A percentile compares a stretch with the other conserved stretches of the same genome.
These are phyloP conservation scores for Phocoena sinus DNA, from an alignment of 2,113 vertebrate genomes.

Conservation along the genomic window DNA sequence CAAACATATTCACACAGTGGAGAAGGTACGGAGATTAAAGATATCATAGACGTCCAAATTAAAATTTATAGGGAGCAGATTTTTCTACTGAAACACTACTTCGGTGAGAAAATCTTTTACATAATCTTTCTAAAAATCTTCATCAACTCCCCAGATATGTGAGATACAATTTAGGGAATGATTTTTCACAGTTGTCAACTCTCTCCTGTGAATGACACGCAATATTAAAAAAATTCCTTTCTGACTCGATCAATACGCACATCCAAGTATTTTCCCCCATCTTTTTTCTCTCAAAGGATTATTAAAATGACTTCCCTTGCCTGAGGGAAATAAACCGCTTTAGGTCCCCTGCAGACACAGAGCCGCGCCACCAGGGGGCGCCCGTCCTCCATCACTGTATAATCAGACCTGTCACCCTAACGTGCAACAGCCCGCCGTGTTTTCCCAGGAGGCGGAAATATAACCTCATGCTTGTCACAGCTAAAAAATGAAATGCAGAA, in stretches of 20 bases:
- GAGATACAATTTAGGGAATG: not conserved
- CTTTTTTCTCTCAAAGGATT: not conserved
- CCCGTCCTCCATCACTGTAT: not conserved
- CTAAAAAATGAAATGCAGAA: not conserved
- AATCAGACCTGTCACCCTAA: not conserved
- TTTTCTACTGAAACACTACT: not conserved
- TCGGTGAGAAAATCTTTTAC: not conserved
- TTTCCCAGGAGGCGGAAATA: not conserved
- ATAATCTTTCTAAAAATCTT: not conserved
- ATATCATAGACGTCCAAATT: not conserved
- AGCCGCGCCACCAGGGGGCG: not conserved
- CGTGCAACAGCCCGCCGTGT: fast-evolving
- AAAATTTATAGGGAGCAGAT: not conserved
- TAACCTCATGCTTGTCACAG: not conserved
- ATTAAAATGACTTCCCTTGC: not conserved
- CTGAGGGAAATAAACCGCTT: not conserved
- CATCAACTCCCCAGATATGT: not conserved
- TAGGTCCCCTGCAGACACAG: not conserved
- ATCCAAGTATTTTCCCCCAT: not conserved
- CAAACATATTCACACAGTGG: not conserved
- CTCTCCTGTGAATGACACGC: not conserved
- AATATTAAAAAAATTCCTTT: not conserved
- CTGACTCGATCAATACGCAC: not conserved
- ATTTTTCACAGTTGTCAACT: not conserved
- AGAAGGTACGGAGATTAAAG: not conserved